These are phyloP conservation scores for Biston betularia DNA, from an alignment of 2,888 invertebrate genomes.

Conservation along the genomic window DNA sequence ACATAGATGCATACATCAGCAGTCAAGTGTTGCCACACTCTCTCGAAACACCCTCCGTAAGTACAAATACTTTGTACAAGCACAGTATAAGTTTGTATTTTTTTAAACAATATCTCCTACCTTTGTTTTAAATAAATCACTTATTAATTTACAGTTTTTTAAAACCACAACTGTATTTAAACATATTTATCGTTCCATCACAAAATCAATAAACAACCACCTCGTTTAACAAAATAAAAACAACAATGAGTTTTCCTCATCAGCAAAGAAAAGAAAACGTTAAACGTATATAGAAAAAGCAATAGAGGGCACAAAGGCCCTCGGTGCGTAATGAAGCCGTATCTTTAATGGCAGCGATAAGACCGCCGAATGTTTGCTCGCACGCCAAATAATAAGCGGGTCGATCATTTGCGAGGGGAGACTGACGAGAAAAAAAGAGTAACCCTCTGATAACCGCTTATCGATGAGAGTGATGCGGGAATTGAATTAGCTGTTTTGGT, in stretches of 20 bases:
- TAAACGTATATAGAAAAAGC: conserved; percentile 30
- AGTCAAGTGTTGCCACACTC: no score
- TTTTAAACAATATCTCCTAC: no score
- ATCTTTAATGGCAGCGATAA: conserved; percentile 84
- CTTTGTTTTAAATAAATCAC: no score
- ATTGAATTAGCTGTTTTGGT: conserved; percentile 35
- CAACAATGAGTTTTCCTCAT: conserved; percentile 57
- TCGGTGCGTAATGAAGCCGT: conserved; percentile 80
- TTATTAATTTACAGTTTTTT: no score
- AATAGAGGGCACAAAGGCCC: conserved; percentile 52
- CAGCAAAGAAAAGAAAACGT: conserved; percentile 19
- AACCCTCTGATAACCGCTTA: conserved; percentile 37
- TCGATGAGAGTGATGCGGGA: conserved; percentile 38
- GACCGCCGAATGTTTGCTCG: conserved; percentile 84
- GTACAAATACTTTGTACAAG: no score
- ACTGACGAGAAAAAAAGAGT: conserved; percentile 67
- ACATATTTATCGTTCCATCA: no score
- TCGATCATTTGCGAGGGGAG: conserved; percentile 81
- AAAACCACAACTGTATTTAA: no score
- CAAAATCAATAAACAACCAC: conserved; percentile 1
- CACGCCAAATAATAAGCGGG: conserved; percentile 85
- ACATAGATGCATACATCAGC: no score
- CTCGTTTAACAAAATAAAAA: conserved; percentile 26
- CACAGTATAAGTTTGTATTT: no score
- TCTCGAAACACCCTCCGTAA: no score